Base-by-base conservation (phyloP, 2,888 invertebrate species). In the Peribatodes rhomboidaria region DNA sequence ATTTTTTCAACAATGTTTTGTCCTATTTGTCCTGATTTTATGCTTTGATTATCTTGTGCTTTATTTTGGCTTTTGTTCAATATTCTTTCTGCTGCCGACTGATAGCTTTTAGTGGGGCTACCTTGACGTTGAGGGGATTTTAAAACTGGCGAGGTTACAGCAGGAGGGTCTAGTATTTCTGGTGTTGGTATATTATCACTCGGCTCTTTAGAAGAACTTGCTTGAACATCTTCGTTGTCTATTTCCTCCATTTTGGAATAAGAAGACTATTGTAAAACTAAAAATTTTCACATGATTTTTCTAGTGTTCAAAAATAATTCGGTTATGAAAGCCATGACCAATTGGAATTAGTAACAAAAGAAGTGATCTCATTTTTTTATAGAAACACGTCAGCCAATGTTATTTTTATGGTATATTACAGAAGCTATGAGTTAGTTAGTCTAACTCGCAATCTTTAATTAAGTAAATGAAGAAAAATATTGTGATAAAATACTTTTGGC, bases 321-420 rank as follows among this genome's bases (percentile, higher is more conserved):
- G 14, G 37, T 68, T 76, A 73, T 70, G 72, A 68, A 62, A 67
- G 47, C 58, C 89, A 86, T 85, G 78, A 80, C 89, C 88, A 58
- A 73, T 70, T 79, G 64, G 90, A 88, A 82, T 78, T 53, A 27
- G 55, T 52, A 61, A 64, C 67, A 74, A 75, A 67, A 74, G 58
- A 72, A 63, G 46, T 50, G 18, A 39, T 16, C 14, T 27, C 10
- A 35, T 13, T 18, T 50, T 46, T 35, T 16, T 10, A 33, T 6
- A 16, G 11, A 14, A 33, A 49, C 10, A 10, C 14, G 9, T 60
- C 14, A 16, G 47, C 14, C 37, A 47, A 47, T 9, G 1, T 22
- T 41, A 13, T 16, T 16, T 54, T 41, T 22, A 18, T 41, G 14
- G 14, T 16, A 9, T 18, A 41, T 10, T 2, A 41, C 8, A 41